phyloP scores from a whole-genome alignment of 2,113 vertebrate genomes.

The Brienomyrus longianalis region DNA sequence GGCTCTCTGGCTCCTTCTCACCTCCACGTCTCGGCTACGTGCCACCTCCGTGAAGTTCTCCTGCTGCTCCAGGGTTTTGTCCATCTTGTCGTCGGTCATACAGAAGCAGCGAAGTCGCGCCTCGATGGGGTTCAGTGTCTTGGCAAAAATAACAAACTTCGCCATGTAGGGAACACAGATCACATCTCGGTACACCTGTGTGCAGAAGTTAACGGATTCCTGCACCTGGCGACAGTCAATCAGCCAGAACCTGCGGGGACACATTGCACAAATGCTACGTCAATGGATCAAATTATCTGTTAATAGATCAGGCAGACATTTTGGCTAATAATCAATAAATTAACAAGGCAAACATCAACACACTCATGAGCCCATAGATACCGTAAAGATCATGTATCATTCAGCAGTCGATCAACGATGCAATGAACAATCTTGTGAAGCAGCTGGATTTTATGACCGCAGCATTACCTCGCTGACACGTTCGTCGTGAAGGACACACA shows the following conservation, averaged over 20 bases:
- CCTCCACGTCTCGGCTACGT: slow-evolving; percentile 94
- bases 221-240: slow-evolving; percentile 94
- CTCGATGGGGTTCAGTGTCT: slow-evolving; percentile 92
- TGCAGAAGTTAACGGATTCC: slow-evolving; percentile 86
- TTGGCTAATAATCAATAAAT: too few relatives aligned
- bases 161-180: slow-evolving; percentile 99
- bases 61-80: slow-evolving; percentile 95
- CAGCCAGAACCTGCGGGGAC: slow-evolving; percentile 82
- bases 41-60: slow-evolving; percentile 97
- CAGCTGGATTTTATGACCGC: background rate
- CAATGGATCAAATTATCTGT: background rate
- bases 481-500: slow-evolving; percentile 99
- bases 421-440: background rate
- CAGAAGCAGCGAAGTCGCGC: slow-evolving; percentile 92
- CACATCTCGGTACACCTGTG: slow-evolving; percentile 94
- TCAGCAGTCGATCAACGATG: background rate
- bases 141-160: slow-evolving; percentile 98
- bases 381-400: background rate
- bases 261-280: background rate
- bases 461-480: slow-evolving; percentile 85
- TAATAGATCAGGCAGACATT: background rate
- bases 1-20: slow-evolving; percentile 36
- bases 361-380: background rate
- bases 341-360: background rate
- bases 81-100: slow-evolving; percentile 98